Base-by-base conservation (phyloP, 2,888 invertebrate species). In the Acanthoscelides obtectus region DNA sequence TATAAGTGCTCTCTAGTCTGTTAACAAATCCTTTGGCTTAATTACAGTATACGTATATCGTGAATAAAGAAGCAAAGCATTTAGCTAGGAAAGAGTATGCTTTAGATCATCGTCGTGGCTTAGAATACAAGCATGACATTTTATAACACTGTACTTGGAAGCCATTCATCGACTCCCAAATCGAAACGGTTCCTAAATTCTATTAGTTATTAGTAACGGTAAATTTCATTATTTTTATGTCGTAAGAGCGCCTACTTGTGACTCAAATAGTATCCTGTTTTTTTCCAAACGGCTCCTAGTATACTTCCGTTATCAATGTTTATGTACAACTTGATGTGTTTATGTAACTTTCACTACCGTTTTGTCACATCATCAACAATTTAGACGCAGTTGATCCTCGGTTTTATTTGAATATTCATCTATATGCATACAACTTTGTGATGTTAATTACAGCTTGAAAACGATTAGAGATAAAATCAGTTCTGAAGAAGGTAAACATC, bases 391-490 rank as follows among this genome's bases (percentile, higher is more conserved):
- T 27, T 74, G 69, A 72, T 72, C 70, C 45, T 67, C 64, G 69
- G 70, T 72, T 67, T 67, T 69, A 68, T 72, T 67, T 73, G 73
- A 73, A 72, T 70, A 72, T 73, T 68, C 73, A 73, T 71, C 73
- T 73, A 70, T 69, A 67, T 66, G 5, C 21, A 63, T 45, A 45
- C 45, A 6, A 12, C 17, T 45, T 45, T 45, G 45, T 45, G 17
- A 45, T 12, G 45, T 45, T 45, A 45, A 45, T 45, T 45, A 45
- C 45, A 45, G 12, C 45, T 3, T 12, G 12, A 45, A 12, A 45
- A 17, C 65, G 22, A 8, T 25, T 21, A 70, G 20, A 45, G 70
- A 70, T 69, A 68, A 71, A 27, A 68, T 20, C 68, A 22, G 25
- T 66, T n/a, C 20, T n/a, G 6, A 20, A 20, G n/a, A 22, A 27